Base-by-base conservation (phyloP, 2,888 invertebrate species). In the Sinotaia quadrata region DNA sequence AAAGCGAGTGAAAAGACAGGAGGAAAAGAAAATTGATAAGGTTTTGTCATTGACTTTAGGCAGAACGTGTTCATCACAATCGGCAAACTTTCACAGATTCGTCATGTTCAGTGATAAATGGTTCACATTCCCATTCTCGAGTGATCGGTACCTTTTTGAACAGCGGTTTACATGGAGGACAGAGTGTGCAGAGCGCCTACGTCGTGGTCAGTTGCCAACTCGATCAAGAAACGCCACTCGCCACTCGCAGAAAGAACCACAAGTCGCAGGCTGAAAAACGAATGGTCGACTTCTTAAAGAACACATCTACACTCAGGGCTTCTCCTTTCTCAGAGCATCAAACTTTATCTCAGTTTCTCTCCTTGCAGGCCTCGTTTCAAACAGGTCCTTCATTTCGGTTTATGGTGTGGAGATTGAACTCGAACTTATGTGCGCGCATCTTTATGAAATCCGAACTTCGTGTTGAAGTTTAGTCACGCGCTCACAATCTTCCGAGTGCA, bases 381-480 rank as follows among this genome's bases (percentile, higher is more conserved):
- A 0, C 5, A 36, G 15, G 29, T 62, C 29, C 15, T 62, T 2
- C 5, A 8, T 5, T 62, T 62, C 29, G n/a, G 21, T 7, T 41
- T 21, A 37, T 15, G 52, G 10, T n/a, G 29, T 52, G 8, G 18
- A 27, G 2, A 18, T 62, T 8, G 12, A 21, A 21, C 34, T 62
- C 33, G 62, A 62, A 15, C 36, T 62, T 37, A 21, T 62, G 27
- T 52, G 51, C 52, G 15, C 62, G 0, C 36, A 34, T 15, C 51
- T 62, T 27, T 62, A 62, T 37, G 36, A 51, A 36, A 51, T 62
- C 36, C 24, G 62, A 18, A 18, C 62, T 12, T 49, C 52, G n/a
- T 62, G 62, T 47, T n/a, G 24, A 47, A 8, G 21, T 24, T 21
- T 7, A 8, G 7, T 47, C 21, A 3, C 47, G 47, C 4, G 1